These are phyloP conservation scores for Etheostoma spectabile DNA, from an alignment of 2,113 vertebrate genomes.

Conservation along the genomic window DNA sequence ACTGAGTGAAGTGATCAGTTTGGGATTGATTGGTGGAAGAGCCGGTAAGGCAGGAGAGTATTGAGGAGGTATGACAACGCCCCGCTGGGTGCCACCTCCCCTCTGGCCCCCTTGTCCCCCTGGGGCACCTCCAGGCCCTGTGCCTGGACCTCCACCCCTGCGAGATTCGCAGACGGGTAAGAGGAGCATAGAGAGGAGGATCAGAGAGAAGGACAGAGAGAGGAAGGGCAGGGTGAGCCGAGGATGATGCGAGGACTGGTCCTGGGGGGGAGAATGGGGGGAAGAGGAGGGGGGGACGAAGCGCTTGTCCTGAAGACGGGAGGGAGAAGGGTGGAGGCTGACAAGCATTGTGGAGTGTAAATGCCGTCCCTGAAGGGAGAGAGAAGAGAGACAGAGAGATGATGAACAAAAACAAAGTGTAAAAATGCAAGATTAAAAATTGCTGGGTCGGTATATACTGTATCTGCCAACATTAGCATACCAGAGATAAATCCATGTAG, in stretches of 20 bases:
- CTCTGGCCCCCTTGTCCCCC: constrained; percentile 61
- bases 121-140: constrained; percentile 65
- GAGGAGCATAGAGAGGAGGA: constrained; percentile 67
- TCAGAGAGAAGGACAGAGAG: constrained; percentile 63
- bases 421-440: neutral
- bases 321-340: constrained; percentile 82
- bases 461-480: neutral
- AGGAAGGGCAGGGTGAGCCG: constrained; percentile 58
- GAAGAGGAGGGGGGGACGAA: constrained; percentile 57
- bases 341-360: constrained; percentile 87
- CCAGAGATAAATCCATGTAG: neutral
- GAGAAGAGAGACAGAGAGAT: constrained; percentile 43
- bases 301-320: constrained; percentile 78
- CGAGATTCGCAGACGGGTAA: constrained; percentile 82
- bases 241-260: constrained; percentile 38
- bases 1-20: constrained; percentile 87
- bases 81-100: constrained; percentile 71
- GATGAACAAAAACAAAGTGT: neutral
- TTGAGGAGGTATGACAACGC: constrained; percentile 79
- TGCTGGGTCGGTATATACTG: neutral
- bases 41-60: constrained; percentile 73
- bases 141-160: constrained; percentile 66
- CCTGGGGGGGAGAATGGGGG: constrained; percentile 19
- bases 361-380: constrained; percentile 79
- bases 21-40: constrained; percentile 74